phyloP scores from a whole-genome alignment of 1,140 invertebrate species.

The Sinonovacula constricta region DNA sequence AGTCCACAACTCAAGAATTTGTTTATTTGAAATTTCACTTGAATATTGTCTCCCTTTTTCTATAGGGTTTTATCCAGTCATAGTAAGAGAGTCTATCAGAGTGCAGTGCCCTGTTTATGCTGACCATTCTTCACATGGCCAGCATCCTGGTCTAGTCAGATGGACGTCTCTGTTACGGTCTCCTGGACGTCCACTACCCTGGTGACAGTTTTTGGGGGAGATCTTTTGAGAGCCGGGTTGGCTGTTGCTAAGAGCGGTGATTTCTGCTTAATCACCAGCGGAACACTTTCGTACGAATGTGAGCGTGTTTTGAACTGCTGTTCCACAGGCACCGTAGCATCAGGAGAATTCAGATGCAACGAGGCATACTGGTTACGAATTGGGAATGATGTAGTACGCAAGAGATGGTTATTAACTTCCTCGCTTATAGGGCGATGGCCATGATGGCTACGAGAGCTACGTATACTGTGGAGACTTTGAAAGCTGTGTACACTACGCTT shows the following conservation, averaged over 20 bases:
- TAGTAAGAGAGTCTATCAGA: too few relatives aligned
- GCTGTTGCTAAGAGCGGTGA: constrained; percentile 64
- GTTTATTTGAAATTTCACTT: too few relatives aligned
- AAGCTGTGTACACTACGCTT: constrained; percentile 96
- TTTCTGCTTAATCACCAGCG: constrained; percentile 70
- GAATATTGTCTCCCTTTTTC: too few relatives aligned
- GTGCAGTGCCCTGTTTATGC: too few relatives aligned
- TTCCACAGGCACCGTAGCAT: constrained; percentile 42
- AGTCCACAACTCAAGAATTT: too few relatives aligned
- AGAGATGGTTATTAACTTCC: constrained; percentile 60
- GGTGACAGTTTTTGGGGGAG: constrained; percentile 67
- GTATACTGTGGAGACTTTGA: constrained; percentile 96
- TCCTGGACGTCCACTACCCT: constrained; percentile 58
- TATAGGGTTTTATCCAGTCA: too few relatives aligned
- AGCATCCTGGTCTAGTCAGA: constrained; percentile 55
- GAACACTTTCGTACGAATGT: constrained; percentile 75
- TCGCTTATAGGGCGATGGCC: constrained; percentile 88
- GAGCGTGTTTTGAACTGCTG: constrained; percentile 66
- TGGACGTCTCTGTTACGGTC: constrained; percentile 69
- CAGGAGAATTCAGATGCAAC: constrained; percentile 37
- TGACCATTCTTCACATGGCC: too few relatives aligned
- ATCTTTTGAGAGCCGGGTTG: constrained; percentile 68
- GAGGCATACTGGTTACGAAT: constrained; percentile 49
- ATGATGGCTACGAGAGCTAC: constrained; percentile 90
- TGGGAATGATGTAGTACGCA: constrained; percentile 50